phyloP scores from a whole-genome alignment of 2,797 vertebrate genomes.

The Poeciliopsis presidionis region DNA sequence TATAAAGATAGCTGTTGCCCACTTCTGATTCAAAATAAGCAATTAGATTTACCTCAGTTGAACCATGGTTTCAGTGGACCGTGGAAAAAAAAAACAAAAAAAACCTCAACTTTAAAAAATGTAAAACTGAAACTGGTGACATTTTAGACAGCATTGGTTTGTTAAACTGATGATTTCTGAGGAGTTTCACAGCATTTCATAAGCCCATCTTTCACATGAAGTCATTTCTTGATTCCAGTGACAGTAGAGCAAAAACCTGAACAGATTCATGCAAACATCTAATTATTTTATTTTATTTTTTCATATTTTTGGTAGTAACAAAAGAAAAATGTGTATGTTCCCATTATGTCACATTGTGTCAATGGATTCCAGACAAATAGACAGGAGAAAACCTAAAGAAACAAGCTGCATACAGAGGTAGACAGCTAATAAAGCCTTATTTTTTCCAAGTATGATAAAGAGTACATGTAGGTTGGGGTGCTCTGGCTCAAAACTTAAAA shows the following conservation, averaged over 20 bases:
- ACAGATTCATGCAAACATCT: not conserved
- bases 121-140: not conserved
- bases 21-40: not conserved
- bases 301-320: not conserved
- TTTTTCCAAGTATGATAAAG: constrained; percentile 16
- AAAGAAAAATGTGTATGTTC: not conserved
- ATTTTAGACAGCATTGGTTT: not conserved
- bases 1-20: not conserved
- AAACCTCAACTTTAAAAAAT: not conserved
- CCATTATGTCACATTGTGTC: not conserved
- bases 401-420: not conserved
- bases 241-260: not conserved
- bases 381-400: not conserved
- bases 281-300: not conserved
- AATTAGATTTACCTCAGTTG: not conserved
- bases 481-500: not conserved
- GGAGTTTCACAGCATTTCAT: not conserved
- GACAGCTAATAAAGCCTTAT: constrained; percentile 12
- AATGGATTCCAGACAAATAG: not conserved
- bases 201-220: not conserved
- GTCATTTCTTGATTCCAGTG: not conserved
- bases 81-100: not conserved
- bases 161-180: not conserved
- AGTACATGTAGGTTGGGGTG: not conserved
- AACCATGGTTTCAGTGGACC: not conserved